Base-by-base conservation (phyloP, 2,888 invertebrate genomes). In the Leucophenga maculata region DNA sequence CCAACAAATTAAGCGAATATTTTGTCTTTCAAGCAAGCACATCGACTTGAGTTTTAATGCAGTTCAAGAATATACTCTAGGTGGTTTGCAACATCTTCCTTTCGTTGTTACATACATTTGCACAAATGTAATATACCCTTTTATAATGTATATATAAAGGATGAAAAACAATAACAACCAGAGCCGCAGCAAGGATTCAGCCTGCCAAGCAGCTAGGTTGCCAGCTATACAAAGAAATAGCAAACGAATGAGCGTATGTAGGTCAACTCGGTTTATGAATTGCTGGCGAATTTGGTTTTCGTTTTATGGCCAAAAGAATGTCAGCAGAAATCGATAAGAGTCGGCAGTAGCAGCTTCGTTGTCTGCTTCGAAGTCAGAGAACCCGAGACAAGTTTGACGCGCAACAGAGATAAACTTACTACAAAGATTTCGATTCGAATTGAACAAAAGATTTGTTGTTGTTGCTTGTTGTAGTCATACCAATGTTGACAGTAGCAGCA, bases 231-330 rank as follows among this genome's bases (percentile, higher is more conserved):
- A 39, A 39, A 11, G 3, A 39, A 11, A 3, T 39, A 39, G 26
- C 22, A 22, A 57, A 22, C 22, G 26, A 57, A 16, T 31, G 74
- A 77, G 70, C 75, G 76, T 76, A 80, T 80, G 77, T 80, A 80
- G 82, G 80, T 83, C 83, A 83, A 72, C 72, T 70, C 69, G 74
- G 70, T 64, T 73, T 80, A 79, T 81, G 80, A 81, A 81, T 82
- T 82, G 64, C 66, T 75, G 75, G 73, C 73, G 78, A 76, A 78
- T 76, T 78, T 77, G 77, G 80, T 79, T 80, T 79, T 80, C 77
- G 77, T 80, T 76, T 82, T 75, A 73, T 69, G 71, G 44, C 67
- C 57, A 57, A 67, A 22, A 26, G 57, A 46, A 46, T 57, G 44
- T 20, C 46, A 55, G 55, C 26, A 31, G 31, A 55, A 55, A 55